These are phyloP conservation scores for Habropoda laboriosa DNA, from an alignment of 1,140 invertebrate genomes.

Conservation along the genomic window DNA sequence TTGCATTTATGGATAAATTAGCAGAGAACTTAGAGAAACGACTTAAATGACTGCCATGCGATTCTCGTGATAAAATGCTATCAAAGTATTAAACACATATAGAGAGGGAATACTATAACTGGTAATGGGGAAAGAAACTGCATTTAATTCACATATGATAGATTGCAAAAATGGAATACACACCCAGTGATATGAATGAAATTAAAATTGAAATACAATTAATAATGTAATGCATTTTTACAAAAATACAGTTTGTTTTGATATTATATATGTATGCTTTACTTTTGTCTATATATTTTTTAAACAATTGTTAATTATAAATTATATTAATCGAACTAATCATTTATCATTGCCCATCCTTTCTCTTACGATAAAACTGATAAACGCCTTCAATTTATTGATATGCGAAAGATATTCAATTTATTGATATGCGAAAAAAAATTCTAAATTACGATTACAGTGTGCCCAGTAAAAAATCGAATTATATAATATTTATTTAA, in stretches of 20 bases:
- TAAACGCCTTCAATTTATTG: neutral
- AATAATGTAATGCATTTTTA: slow-evolving; percentile 3
- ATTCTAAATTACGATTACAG: neutral
- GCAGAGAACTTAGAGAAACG: slow-evolving; percentile 93
- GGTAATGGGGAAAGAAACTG: slow-evolving; percentile 40
- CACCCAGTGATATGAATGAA: neutral
- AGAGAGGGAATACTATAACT: neutral
- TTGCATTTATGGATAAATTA: slow-evolving; percentile 98
- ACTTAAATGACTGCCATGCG: slow-evolving; percentile 38
- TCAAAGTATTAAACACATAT: slow-evolving; percentile 52
- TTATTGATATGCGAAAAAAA: neutral
- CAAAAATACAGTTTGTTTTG: neutral
- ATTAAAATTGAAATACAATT: slow-evolving; percentile 22
- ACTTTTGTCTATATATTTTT: neutral
- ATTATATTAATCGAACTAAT: neutral
- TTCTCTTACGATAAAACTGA: neutral
- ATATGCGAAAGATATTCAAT: neutral
- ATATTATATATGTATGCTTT: neutral
- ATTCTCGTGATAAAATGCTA: neutral
- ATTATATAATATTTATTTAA: neutral
- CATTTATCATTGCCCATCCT: neutral
- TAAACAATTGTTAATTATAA: slow-evolving; percentile 2
- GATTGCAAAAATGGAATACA: neutral
- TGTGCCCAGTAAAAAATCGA: neutral
- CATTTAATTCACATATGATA: slow-evolving; percentile 15